Percentiles rank a stretch among this genome's conserved stretches.
Evolutionary conservation across 2,888 invertebrate species (phyloP).

Genomic region (Pomacea canaliculata): DNA sequence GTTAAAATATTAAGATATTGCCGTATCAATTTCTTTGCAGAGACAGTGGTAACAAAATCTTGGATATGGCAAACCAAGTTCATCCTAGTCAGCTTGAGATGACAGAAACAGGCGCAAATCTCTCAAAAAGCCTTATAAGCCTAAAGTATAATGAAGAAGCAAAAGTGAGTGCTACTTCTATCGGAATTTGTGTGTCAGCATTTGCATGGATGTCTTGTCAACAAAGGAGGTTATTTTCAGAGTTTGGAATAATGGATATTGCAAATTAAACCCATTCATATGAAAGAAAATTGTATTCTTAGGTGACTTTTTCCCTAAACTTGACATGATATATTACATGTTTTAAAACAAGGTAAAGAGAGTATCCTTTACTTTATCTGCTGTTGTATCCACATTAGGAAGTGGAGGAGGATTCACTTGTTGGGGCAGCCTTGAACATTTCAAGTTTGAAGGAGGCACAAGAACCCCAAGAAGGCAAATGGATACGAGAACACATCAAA

Average conservation of each 20-base stretch:
- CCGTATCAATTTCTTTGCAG: no score
- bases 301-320: no score
- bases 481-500: slow-evolving; percentile 46
- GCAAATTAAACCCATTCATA: no score
- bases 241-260: no score
- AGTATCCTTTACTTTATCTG: no score
- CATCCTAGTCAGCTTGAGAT: background rate
- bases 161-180: background rate
- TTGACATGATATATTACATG: no score
- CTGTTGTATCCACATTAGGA: background rate
- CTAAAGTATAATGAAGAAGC: slow-evolving; percentile 7
- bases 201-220: background rate
- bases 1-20: no score
- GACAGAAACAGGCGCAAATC: background rate
- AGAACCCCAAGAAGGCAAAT: slow-evolving; percentile 25
- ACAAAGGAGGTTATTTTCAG: background rate
- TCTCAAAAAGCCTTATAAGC: background rate
- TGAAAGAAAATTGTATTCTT: no score
- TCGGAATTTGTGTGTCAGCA: background rate
- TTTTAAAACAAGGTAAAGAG: no score
- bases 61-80: background rate
- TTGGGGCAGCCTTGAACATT: background rate
- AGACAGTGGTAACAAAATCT: background rate
- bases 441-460: no score
- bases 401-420: slow-evolving; percentile 1